Evolutionary conservation across 1,140 invertebrate species (phyloP).

Genomic region (Nasonia giraulti): DNA sequence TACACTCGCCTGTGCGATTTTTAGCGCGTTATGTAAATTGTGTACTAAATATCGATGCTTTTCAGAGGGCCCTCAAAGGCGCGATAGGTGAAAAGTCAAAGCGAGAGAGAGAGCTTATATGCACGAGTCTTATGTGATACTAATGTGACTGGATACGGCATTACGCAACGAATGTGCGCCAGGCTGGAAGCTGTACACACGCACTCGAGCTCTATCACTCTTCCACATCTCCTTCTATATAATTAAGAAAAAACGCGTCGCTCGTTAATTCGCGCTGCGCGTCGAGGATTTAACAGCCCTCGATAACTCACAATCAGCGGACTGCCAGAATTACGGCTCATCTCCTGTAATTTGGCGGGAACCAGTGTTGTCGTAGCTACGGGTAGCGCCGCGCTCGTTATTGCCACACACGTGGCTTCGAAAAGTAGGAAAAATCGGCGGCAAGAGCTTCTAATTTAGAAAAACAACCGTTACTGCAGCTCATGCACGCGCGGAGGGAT

Average conservation of each 20-base stretch:
- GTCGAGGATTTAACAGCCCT: neutral
- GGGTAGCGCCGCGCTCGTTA: too few relatives aligned
- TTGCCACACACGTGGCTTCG: neutral
- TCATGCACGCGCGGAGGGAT: neutral
- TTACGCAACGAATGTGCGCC: neutral
- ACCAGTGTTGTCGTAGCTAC: neutral
- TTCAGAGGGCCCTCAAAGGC: too few relatives aligned
- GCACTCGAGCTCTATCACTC: too few relatives aligned
- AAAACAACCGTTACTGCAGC: neutral
- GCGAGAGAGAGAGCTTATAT: too few relatives aligned
- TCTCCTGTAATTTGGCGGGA: neutral
- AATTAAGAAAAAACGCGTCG: neutral
- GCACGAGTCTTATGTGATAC: neutral
- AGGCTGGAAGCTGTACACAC: neutral
- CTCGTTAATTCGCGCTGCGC: neutral
- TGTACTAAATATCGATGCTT: too few relatives aligned
- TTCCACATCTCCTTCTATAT: neutral
- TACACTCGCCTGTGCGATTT: too few relatives aligned
- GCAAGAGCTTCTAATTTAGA: neutral
- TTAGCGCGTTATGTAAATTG: neutral
- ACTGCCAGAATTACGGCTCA: neutral
- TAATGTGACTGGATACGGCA: neutral
- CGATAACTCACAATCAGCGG: neutral
- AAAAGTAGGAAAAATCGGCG: neutral
- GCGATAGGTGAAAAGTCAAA: neutral